Evolutionary conservation across 2,888 invertebrate genomes (phyloP).

Genomic region (Rhogogaster chlorosoma): DNA sequence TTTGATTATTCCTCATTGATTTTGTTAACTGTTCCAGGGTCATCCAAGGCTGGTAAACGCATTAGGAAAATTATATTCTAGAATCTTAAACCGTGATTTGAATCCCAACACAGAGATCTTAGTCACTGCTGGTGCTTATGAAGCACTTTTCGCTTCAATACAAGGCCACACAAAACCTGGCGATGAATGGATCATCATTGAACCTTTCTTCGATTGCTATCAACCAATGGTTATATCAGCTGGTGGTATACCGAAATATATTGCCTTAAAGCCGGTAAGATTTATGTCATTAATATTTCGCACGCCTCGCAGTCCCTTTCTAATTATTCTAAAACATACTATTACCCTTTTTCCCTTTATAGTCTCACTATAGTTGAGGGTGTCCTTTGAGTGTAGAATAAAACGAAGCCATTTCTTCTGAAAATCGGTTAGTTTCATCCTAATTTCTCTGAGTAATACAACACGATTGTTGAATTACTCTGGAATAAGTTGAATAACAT

Average conservation of each 20-base stretch:
- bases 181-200: constrained; percentile 97
- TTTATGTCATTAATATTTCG: neutral
- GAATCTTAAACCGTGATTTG: constrained; percentile 86
- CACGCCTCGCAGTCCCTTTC: neutral
- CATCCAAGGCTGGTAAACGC: constrained; percentile 93
- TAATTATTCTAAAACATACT: no score
- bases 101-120: constrained; percentile 93
- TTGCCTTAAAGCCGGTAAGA: constrained; percentile 91
- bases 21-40: constrained; percentile 83
- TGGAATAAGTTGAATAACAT: no score
- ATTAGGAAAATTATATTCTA: constrained; percentile 91
- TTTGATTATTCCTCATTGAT: neutral
- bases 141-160: constrained; percentile 93
- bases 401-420: neutral
- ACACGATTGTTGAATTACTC: no score
- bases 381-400: neutral
- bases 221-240: constrained; percentile 95
- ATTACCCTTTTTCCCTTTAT: no score
- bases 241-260: constrained; percentile 92
- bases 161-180: constrained; percentile 92
- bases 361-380: no score
- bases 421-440: no score
- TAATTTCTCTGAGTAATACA: no score
- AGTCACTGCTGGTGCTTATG: constrained; percentile 96
- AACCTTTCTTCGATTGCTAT: constrained; percentile 99